Conservation (phyloP, 2,888 invertebrate species). For the Mythimna pallens region DNA sequence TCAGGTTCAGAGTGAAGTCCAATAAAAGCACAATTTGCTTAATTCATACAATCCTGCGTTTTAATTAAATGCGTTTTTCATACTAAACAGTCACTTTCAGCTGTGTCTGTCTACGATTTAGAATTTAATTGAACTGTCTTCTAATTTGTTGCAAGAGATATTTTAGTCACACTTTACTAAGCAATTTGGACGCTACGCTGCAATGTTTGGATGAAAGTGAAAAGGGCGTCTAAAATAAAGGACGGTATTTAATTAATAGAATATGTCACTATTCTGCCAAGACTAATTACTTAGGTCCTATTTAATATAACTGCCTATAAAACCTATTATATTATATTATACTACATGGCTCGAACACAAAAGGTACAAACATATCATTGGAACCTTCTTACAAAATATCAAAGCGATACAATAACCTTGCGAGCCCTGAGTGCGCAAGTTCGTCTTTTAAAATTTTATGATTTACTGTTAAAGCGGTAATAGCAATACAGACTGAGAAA, state of each 20-base stretch:
- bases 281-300: neutral
- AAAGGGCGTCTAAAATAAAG: neutral
- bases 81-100: constrained; percentile 61
- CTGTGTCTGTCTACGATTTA: constrained; percentile 53
- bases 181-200: constrained; percentile 25
- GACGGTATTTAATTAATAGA: neutral
- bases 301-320: neutral
- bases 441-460: neutral
- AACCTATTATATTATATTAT: too few relatives aligned
- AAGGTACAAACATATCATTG: too few relatives aligned
- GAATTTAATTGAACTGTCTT: constrained; percentile 56
- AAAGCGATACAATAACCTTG: too few relatives aligned
- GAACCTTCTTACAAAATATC: neutral
- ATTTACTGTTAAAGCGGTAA: neutral
- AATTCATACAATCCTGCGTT: constrained; percentile 67
- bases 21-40: constrained; percentile 68
- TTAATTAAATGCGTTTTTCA: constrained; percentile 74
- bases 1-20: constrained; percentile 46
- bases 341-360: too few relatives aligned
- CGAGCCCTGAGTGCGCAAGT: too few relatives aligned
- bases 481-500: neutral
- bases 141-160: constrained; percentile 54
- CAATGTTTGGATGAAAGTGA: neutral
- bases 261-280: neutral
- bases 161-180: constrained; percentile 48